Evolutionary conservation across 2,113 vertebrate genomes (phyloP), one percentile per base, ranked within the genome.

Genomic region (Oncorhynchus keta): DNA sequence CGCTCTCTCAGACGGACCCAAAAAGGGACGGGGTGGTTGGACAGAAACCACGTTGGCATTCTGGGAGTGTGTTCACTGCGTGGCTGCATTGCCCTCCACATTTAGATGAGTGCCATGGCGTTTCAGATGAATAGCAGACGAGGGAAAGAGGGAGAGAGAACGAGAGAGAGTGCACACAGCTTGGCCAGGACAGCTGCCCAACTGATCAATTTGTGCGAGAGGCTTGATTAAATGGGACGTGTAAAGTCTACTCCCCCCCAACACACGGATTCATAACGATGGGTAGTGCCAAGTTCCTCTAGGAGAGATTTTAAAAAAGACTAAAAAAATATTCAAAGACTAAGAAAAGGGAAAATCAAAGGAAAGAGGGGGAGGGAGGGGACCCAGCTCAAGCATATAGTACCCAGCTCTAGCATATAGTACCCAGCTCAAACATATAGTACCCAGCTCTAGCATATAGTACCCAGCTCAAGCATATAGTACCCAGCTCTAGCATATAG

Each of bases 131-230:
- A 67, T 24, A 30, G 26, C 35, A n/a, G 30, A 14, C 5, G 14
- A 18, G 20, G 7, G 68, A n/a, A 32, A n/a, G 20, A 7, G 20
- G 18, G 39, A n/a, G 35, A 12, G 35, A 35, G 32, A 35, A 35
- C 32, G 1, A 35, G 32, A 35, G 32, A 35, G 32, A n/a, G 30
- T 3, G 68, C 11, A 14, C 13, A 13, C 13, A 11, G 26, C 26
- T 85, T 70, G 83, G 84, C 83, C 86, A 89, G 84, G 88, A 89
- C 90, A 90, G 85, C 89, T 91, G 88, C 83, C 68, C 86, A 79
- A 88, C 80, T 82, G 84, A 90, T 89, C 87, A 88, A 88, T 91
- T 86, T 89, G 88, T 91, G 80, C 26, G 87, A 83, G 80, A 80
- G 77, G 48, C 78, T 79, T 75, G 49, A 89, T 89, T 87, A 90